Percentiles rank a stretch among this genome's conserved stretches.
Conservation (phyloP, 2,113 vertebrate species). For the Pelodiscus sinensis region DNA sequence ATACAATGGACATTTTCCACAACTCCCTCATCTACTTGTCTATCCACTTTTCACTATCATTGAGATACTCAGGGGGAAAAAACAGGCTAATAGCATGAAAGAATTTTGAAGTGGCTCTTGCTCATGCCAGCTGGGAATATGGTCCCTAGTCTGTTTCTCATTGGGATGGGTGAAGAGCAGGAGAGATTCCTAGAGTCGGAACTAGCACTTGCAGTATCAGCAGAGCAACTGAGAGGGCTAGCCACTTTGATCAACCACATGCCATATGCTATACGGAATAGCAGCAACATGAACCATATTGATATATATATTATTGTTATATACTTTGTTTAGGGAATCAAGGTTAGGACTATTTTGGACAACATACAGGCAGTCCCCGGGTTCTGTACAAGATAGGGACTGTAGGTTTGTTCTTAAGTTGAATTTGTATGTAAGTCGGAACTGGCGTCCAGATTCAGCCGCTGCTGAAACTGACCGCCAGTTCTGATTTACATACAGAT, state of each 20-base stretch:
- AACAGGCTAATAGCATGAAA: background rate
- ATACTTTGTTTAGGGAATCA: background rate
- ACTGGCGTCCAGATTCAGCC: no score
- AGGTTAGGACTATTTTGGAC: background rate
- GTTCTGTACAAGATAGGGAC: no score
- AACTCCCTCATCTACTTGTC: background rate
- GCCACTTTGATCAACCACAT: background rate
- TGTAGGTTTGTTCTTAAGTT: no score
- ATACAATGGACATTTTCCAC: background rate
- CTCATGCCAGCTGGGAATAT: background rate
- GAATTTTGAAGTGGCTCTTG: background rate
- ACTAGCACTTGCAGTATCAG: background rate
- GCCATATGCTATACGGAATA: background rate
- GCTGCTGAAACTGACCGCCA: no score
- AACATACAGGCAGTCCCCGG: no score
- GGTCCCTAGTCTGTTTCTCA: background rate
- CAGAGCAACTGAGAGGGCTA: background rate
- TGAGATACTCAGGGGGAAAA: background rate
- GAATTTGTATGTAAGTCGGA: no score
- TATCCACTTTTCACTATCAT: background rate
- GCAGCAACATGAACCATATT: background rate
- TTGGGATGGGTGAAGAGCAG: background rate
- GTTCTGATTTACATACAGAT: no score
- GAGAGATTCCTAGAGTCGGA: background rate
- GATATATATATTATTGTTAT: background rate